Percentiles rank a stretch among this genome's conserved stretches.
Conservation (phyloP, 2,888 invertebrate species). For the Octonoba sinensis region DNA sequence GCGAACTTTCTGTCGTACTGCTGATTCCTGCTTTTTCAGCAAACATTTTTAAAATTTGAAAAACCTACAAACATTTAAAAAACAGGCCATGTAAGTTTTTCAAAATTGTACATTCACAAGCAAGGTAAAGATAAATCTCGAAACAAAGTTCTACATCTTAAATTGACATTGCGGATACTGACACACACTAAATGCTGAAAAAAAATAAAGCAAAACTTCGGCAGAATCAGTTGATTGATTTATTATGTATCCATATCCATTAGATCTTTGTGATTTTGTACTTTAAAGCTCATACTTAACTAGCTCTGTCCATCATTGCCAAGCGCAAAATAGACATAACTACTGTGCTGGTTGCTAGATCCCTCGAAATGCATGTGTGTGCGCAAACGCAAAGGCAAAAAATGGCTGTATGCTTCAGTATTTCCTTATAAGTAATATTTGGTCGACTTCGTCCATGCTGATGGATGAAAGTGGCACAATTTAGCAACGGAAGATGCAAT, state of each 20-base stretch:
- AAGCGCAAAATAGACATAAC: not conserved
- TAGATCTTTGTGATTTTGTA: slow-evolving; percentile 4
- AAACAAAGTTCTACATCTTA: too few species aligned
- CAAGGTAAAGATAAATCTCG: too few species aligned
- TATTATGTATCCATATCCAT: slow-evolving; percentile 1
- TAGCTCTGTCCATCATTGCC: slow-evolving; percentile 1
- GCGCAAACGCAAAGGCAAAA: not conserved
- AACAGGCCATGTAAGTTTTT: too few species aligned
- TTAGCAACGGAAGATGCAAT: slow-evolving; percentile 49
- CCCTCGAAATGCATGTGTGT: not conserved
- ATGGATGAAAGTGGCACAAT: slow-evolving; percentile 53
- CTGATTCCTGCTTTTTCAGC: too few species aligned
- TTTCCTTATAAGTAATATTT: not conserved
- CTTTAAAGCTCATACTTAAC: slow-evolving; percentile 8
- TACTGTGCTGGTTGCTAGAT: not conserved
- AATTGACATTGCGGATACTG: too few species aligned
- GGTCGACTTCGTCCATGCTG: slow-evolving; percentile 37
- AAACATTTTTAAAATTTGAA: too few species aligned
- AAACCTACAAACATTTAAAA: too few species aligned
- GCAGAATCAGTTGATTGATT: slow-evolving; percentile 3
- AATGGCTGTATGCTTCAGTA: slow-evolving; percentile 2
- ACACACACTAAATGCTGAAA: too few species aligned
- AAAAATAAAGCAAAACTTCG: too few species aligned
- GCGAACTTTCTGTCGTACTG: too few species aligned
- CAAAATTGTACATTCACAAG: too few species aligned